phyloP scores from a whole-genome alignment of 1,140 invertebrate genomes.

The Pachypeltis micranthus region DNA sequence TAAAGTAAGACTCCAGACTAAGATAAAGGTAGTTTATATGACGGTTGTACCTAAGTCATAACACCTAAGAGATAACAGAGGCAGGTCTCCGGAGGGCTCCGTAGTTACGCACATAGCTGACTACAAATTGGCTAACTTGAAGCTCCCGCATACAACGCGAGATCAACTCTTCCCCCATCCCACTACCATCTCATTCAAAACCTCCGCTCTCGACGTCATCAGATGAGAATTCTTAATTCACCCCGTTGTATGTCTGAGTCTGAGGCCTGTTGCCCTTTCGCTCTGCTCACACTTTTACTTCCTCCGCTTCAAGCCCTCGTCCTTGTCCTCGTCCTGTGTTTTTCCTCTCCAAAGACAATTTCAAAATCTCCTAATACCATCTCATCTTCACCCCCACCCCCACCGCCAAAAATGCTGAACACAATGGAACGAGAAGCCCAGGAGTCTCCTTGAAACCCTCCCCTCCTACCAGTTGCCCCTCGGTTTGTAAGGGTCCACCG shows the following conservation, averaged over 20 bases:
- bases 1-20: conserved; percentile 1
- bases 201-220: neutral
- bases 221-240: conserved; percentile 8
- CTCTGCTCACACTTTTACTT: no score
- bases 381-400: neutral
- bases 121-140: conserved; percentile 8
- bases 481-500: no score
- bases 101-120: conserved; percentile 3
- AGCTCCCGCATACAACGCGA: neutral
- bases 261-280: neutral
- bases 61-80: neutral
- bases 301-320: neutral
- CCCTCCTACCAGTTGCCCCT: no score
- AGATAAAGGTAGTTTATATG: conserved; percentile 10
- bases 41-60: conserved; percentile 9
- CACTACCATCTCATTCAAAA: no score
- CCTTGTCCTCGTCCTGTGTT: neutral
- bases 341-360: neutral
- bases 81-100: neutral
- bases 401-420: neutral
- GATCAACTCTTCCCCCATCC: no score
- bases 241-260: neutral
- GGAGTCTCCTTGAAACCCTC: no score
- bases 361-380: neutral
- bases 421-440: no score